phyloP scores from a whole-genome alignment of 2,797 vertebrate genomes.

The Propithecus perrieri region DNA sequence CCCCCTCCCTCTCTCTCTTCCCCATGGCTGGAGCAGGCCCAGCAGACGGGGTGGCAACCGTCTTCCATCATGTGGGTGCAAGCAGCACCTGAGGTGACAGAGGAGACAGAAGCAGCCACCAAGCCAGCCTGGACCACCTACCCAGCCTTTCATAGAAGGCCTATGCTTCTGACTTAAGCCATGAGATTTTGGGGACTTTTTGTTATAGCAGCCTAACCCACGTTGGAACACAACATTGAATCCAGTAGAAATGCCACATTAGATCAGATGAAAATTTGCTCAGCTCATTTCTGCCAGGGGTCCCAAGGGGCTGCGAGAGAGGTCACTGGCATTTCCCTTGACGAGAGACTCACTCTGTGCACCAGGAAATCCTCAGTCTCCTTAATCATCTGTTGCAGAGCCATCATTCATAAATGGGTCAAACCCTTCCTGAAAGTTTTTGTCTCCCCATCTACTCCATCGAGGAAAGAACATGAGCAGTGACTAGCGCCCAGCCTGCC shows the following conservation, averaged over 20 bases:
- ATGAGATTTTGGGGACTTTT: neutral
- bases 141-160: neutral
- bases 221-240: neutral
- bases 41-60: neutral
- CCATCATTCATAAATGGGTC: neutral
- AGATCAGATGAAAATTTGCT: neutral
- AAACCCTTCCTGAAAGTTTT: neutral
- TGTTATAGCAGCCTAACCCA: neutral
- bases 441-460: neutral
- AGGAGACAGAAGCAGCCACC: neutral
- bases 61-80: neutral
- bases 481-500: too few relatives aligned
- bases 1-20: accelerated
- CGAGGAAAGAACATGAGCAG: neutral
- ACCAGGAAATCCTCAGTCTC: neutral
- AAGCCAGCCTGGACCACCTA: neutral
- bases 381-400: neutral
- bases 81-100: neutral
- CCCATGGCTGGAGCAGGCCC: neutral
- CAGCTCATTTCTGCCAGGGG: neutral
- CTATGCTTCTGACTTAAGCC: neutral
- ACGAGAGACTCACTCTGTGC: neutral
- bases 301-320: neutral
- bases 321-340: neutral
- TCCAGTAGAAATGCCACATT: neutral